phyloP scores from a whole-genome alignment of 2,888 invertebrate genomes.

The Rhabditoides inermis region DNA sequence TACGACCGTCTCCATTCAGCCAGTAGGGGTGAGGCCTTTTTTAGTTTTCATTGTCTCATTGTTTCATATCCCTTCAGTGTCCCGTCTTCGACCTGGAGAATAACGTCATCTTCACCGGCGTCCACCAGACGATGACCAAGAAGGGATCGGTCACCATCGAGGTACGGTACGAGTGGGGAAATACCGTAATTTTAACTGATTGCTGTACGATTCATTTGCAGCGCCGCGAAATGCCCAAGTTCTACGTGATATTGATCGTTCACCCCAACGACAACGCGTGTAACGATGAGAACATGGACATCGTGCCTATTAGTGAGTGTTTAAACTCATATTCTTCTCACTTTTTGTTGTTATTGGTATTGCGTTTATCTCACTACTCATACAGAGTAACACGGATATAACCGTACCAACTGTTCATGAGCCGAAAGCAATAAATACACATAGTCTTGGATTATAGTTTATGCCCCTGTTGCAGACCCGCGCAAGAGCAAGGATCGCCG shows the following conservation, averaged over 20 bases:
- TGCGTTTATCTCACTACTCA: no score
- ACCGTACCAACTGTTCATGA: neutral
- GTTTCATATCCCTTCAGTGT: conserved; percentile 61
- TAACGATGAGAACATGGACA: conserved; percentile 16
- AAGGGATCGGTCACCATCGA: conserved; percentile 69
- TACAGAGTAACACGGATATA: no score
- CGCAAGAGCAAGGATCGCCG: no score
- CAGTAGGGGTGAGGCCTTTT: conserved; percentile 57
- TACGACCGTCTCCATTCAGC: conserved; percentile 72
- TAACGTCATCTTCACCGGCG: conserved; percentile 68
- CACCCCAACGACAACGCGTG: conserved; percentile 64
- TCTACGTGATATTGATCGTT: conserved; percentile 72
- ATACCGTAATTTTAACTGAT: neutral
- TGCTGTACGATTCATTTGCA: conserved; percentile 53
- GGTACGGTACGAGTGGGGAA: no score
- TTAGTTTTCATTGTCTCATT: neutral
- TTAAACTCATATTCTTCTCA: neutral
- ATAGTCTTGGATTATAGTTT: no score
- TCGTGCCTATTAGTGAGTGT: conserved; percentile 12
- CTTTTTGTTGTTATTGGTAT: no score
- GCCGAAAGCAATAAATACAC: neutral
- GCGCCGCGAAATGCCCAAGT: conserved; percentile 60
- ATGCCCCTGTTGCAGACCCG: no score
- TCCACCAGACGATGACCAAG: conserved; percentile 66
- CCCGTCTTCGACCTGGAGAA: conserved; percentile 74